Evolutionary conservation across 1,140 invertebrate genomes (phyloP).

Genomic region (Drosophila persimilis): DNA sequence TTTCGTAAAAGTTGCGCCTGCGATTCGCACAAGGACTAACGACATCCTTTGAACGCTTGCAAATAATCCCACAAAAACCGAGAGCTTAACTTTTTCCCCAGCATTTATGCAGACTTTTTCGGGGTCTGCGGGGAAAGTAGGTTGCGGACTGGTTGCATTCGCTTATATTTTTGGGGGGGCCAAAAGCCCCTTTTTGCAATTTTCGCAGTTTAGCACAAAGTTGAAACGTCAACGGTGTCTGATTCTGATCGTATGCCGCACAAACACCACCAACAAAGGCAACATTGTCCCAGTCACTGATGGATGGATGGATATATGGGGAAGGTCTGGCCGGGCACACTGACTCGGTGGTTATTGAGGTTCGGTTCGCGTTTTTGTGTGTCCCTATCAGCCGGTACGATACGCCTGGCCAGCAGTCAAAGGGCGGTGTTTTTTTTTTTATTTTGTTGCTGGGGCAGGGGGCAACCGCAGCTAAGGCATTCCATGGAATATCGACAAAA

Average conservation of each 20-base stretch:
- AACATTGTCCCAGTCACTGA: slow-evolving; percentile 46
- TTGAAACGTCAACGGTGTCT: slow-evolving; percentile 76
- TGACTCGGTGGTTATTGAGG: slow-evolving; percentile 24
- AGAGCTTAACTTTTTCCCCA: slow-evolving; percentile 73
- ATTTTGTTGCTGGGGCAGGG: no score
- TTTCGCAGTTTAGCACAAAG: slow-evolving; percentile 71
- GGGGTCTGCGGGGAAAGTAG: no score
- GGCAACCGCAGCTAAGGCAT: no score
- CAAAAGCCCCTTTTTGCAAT: slow-evolving; percentile 51
- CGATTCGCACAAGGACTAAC: slow-evolving; percentile 52
- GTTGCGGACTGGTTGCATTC: slow-evolving; percentile 19
- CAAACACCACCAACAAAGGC: slow-evolving; percentile 31
- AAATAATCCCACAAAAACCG: slow-evolving; percentile 78
- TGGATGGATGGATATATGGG: slow-evolving; percentile 54
- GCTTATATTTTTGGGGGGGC: slow-evolving; percentile 28
- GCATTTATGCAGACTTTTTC: slow-evolving; percentile 56
- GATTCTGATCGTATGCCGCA: slow-evolving; percentile 60
- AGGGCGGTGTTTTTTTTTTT: no score
- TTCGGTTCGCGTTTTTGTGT: not conserved
- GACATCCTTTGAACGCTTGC: slow-evolving; percentile 72
- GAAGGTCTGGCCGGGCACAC: slow-evolving; percentile 3
- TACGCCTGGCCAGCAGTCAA: not conserved
- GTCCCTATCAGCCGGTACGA: not conserved
- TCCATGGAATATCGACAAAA: no score
- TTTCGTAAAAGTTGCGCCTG: slow-evolving; percentile 52